Conservation (phyloP, 1,140 invertebrate species). For the Pemphigus obesinymphae region DNA sequence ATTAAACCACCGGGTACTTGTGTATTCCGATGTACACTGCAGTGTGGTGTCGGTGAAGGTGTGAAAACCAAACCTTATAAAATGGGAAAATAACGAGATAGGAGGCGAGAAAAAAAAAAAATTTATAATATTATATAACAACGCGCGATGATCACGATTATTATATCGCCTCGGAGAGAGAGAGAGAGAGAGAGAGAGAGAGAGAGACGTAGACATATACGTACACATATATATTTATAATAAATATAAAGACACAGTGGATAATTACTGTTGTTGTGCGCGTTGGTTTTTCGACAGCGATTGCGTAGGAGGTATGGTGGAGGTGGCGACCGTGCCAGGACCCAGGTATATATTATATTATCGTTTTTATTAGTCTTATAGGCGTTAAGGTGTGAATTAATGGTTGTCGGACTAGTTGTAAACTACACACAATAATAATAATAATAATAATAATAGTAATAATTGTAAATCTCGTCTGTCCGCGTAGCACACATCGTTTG, state of each 20-base stretch:
- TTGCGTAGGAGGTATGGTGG: constrained; percentile 15
- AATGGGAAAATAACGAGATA: neutral
- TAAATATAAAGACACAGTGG: neutral
- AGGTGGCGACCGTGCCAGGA: neutral
- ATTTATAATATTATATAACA: too few species aligned
- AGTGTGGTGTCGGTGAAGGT: neutral
- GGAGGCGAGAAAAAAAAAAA: neutral
- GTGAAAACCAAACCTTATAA: neutral
- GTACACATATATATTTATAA: neutral
- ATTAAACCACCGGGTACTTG: neutral
- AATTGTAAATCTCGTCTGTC: neutral
- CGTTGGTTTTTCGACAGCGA: neutral
- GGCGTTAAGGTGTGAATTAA: constrained; percentile 31
- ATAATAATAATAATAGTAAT: neutral
- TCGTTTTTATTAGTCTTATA: constrained; percentile 17
- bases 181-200: too few species aligned
- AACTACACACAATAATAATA: neutral
- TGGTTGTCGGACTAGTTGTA: constrained; percentile 16
- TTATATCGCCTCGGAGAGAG: neutral
- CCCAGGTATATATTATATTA: too few species aligned
- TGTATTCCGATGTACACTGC: neutral
- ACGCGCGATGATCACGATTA: neutral
- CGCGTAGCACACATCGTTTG: neutral
- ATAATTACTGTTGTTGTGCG: constrained; percentile 18
- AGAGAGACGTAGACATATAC: too few species aligned